A percentile compares a stretch with the other conserved stretches of the same genome.
Conservation (phyloP, 23 tunicate genomes). For the Phallusia fumigata region DNA sequence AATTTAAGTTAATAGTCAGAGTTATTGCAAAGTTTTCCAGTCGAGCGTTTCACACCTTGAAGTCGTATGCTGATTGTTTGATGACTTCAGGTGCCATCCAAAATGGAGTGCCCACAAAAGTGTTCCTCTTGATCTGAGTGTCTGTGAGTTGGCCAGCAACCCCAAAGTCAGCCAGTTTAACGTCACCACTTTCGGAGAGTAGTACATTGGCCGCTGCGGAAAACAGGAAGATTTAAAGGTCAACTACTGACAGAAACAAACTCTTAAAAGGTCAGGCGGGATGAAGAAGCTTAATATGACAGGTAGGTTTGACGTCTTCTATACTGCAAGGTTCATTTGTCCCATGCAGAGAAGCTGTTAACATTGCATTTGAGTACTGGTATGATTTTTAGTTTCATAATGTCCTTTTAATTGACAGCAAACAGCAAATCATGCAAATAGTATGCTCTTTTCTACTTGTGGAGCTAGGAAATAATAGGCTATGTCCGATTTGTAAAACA, state of each 20-base stretch:
- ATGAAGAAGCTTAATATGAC: neutral
- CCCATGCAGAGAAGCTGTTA: no score
- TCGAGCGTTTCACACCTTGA: constrained; percentile 47
- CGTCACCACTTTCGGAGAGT: constrained; percentile 90
- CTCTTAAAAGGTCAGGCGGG: neutral
- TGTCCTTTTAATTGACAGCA: no score
- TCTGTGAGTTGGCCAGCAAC: constrained; percentile 98
- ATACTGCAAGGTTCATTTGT: no score
- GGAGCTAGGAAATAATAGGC: no score
- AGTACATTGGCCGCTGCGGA: constrained; percentile 83
- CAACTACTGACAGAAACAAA: neutral
- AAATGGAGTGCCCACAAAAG: constrained; percentile 97
- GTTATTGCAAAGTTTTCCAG: neutral
- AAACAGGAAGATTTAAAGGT: no score
- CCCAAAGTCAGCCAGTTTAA: constrained; percentile 97
- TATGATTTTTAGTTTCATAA: no score
- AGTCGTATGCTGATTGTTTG: constrained; percentile 96
- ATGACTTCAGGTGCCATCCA: constrained; percentile 99
- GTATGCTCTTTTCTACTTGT: no score
- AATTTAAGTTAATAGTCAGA: no score
- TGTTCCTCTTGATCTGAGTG: constrained; percentile 94
- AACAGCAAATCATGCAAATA: no score
- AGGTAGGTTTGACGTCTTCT: neutral
- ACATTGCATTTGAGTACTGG: no score
- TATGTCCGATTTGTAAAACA: no score